phyloP scores from a whole-genome alignment of 2,113 vertebrate species.

The Colius striatus region DNA sequence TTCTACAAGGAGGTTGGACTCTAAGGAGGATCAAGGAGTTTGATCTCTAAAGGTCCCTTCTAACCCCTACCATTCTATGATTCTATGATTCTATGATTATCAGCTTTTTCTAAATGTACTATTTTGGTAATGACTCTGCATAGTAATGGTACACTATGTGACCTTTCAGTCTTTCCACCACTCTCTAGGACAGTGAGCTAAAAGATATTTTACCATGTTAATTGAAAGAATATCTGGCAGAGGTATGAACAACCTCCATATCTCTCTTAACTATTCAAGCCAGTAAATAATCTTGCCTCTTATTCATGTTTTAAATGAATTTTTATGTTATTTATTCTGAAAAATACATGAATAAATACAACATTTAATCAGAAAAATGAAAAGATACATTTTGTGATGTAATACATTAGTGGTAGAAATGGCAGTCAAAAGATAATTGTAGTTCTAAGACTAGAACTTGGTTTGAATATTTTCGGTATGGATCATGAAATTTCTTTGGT shows the following conservation, averaged over 20 bases:
- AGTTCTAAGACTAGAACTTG: background rate
- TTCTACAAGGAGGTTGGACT: no score
- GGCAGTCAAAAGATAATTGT: background rate
- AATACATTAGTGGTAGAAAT: background rate
- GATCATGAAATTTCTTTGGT: background rate
- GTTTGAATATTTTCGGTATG: rapidly evolving
- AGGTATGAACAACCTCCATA: background rate
- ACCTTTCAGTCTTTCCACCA: background rate
- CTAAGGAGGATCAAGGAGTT: no score
- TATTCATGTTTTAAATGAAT: background rate
- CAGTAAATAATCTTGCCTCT: background rate
- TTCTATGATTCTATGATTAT: no score
- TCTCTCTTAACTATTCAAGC: background rate
- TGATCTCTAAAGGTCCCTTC: no score
- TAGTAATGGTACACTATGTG: background rate
- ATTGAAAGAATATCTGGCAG: background rate
- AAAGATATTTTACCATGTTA: background rate
- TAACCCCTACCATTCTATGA: no score
- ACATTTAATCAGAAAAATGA: background rate
- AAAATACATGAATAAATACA: background rate
- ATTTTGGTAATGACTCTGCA: background rate
- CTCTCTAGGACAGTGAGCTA: background rate
- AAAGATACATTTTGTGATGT: background rate
- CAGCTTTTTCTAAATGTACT: background rate
- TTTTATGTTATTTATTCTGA: background rate